A percentile compares a stretch with the other conserved stretches of the same genome.
Conservation (phyloP, 2,797 vertebrate genomes). For the Arctocebus calabarensis region DNA sequence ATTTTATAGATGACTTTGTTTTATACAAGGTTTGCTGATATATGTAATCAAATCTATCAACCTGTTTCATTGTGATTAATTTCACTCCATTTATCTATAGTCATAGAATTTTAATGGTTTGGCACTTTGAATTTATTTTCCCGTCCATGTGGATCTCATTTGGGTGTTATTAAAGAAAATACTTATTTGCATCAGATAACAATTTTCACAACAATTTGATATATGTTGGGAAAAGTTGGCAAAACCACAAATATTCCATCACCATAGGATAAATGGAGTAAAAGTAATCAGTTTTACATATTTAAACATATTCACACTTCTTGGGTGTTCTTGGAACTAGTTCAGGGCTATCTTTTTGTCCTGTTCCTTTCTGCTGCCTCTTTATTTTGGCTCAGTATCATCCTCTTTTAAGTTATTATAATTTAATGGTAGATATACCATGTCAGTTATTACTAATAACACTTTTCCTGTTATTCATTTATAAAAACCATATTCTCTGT, state of each 20-base stretch:
- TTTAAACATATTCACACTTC: background rate
- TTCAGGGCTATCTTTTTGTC: background rate
- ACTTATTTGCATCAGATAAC: background rate
- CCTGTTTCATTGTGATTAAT: background rate
- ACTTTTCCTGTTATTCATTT: background rate
- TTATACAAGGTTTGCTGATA: background rate
- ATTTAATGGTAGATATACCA: background rate
- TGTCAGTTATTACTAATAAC: background rate
- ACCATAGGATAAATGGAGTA: background rate
- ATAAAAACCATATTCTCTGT: background rate
- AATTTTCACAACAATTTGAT: background rate
- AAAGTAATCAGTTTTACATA: background rate
- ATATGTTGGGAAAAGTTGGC: background rate
- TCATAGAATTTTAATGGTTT: background rate
- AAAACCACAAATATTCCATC: background rate
- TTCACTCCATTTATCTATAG: background rate
- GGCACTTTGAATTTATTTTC: conserved; percentile 12
- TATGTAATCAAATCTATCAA: background rate
- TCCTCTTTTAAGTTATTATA: background rate
- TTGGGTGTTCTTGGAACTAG: background rate
- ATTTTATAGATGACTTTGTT: conserved; percentile 38
- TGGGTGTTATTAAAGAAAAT: conserved; percentile 1
- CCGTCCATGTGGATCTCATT: background rate
- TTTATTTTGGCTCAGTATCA: background rate
- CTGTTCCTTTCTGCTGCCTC: background rate